Evolutionary conservation across 2,113 vertebrate genomes (phyloP).

Genomic region (Oreotrochilus melanogaster): DNA sequence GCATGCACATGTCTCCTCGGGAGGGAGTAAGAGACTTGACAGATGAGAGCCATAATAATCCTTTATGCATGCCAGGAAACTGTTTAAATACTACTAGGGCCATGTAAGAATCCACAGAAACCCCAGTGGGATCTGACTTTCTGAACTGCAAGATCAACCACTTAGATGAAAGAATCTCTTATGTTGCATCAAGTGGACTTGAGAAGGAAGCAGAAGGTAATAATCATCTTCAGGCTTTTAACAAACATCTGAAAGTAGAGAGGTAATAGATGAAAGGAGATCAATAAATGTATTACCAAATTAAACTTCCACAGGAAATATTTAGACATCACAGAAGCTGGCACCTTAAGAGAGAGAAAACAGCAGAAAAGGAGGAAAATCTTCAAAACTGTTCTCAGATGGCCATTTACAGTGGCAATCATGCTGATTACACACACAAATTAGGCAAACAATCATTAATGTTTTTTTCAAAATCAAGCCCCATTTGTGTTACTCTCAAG

Average conservation of each 20-base stretch:
- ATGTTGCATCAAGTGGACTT: fast-evolving
- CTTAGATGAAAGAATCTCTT: neutral
- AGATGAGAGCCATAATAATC: neutral
- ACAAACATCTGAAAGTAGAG: neutral
- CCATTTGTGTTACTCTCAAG: slow-evolving; percentile 50
- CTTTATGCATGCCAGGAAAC: neutral
- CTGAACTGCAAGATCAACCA: neutral
- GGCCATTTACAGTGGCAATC: slow-evolving; percentile 52
- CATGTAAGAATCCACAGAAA: neutral
- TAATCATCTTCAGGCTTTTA: slow-evolving; percentile 17
- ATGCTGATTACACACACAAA: slow-evolving; percentile 39
- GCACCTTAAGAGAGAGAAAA: slow-evolving; percentile 6
- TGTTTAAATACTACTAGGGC: neutral
- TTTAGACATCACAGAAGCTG: neutral
- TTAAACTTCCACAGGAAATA: neutral
- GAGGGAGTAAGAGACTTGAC: neutral
- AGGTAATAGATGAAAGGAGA: slow-evolving; percentile 15
- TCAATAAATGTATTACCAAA: neutral
- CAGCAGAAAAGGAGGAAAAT: neutral
- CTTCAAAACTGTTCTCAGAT: slow-evolving; percentile 39
- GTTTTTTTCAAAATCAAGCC: slow-evolving; percentile 68
- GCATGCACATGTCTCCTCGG: neutral
- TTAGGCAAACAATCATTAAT: slow-evolving; percentile 48
- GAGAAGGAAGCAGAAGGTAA: slow-evolving; percentile 12
- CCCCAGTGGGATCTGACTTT: neutral